Conservation (phyloP, 2,113 vertebrate genomes). For the rat (Rattus norvegicus) region GRCr8 NC_086028.1:10998501-10999000, state of each 20-base stretch:
- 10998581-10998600: neutral
- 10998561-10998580: neutral
- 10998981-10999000: neutral
- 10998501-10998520: neutral
- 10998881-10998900: neutral
- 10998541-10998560: too few relatives aligned
- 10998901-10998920: neutral
- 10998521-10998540: neutral
- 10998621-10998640: neutral
- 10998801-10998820: too few relatives aligned
- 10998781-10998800: neutral
- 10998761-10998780: neutral
- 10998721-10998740: neutral
- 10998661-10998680: neutral
- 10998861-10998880: neutral
- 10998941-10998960: neutral
- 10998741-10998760: neutral
- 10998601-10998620: neutral
- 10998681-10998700: neutral
- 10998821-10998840: neutral
- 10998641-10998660: neutral
- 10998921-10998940: neutral
- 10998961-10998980: neutral
- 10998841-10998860: neutral
- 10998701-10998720: neutral